Base-by-base conservation (phyloP, 2,113 vertebrate genomes). In the Plecturocebus donacophilus region DNA sequence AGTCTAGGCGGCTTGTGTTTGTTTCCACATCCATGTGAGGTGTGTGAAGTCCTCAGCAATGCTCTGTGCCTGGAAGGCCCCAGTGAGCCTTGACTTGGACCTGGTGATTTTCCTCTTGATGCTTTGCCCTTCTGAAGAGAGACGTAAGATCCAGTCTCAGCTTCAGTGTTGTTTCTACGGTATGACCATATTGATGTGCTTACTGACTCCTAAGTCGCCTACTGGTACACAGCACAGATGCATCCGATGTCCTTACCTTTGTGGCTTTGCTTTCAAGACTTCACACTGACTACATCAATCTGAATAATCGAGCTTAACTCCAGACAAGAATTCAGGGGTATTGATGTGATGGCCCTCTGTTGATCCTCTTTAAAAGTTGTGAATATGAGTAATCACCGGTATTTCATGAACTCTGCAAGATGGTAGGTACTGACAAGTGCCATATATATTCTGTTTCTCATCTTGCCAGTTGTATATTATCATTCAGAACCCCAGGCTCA, bases 221-320 rank as follows among this genome's bases (percentile, higher is more conserved):
- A 76, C 73, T n/a, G 32, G 56, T 64, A 64, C 61, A 64, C 61
- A 14, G 87, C 90, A 66, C 35, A 95, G 95, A 77, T 8, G 68
- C 49, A 1, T 6, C 27, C 16, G 3, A 2, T 56, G 16, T 35
- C 16, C 86, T 40, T 66, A 68, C 52, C 95, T 90, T 3, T 76
- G 79, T 17, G 49, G 93, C 19, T 86, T 17, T 42, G 21, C 94
- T 95, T 83, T 95, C 47, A 90, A 89, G 75, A 40, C 77, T 49
- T 96, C 95, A 75, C 68, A 27, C 19, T 73, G 66, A 80, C 61
- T 90, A 32, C 52, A 30, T 89, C 91, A 12, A 3, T 52, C 47
- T 9, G 68, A 25, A 66, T 10, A 1, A 25, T 12, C 17, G 27
- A 12, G 56, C 32, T 20, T 27, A 45, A 16, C 38, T 86, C 25